Conservation (phyloP, 2,797 vertebrate genomes). For the Enteromius fasciolatus region DNA sequence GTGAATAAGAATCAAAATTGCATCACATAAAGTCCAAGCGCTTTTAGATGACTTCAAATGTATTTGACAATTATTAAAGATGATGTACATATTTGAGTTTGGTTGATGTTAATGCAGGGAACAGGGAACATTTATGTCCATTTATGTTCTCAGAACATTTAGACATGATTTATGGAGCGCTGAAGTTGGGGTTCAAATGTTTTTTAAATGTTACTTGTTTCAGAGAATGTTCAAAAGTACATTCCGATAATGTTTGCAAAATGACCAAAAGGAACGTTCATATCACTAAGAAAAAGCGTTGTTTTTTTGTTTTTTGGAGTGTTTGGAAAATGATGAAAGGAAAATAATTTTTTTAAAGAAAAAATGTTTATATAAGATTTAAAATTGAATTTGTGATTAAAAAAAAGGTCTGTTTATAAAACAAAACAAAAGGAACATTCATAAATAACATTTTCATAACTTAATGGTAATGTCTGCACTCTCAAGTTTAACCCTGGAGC, state of each 20-base stretch:
- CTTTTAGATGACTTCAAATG: constrained; percentile 2
- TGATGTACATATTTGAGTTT: background rate
- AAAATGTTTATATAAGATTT: background rate
- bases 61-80: background rate
- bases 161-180: background rate
- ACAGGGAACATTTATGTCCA: background rate
- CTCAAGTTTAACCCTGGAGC: no score
- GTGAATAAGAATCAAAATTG: background rate
- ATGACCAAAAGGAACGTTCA: background rate
- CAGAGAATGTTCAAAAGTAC: background rate
- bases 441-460: background rate
- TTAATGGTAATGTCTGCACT: background rate
- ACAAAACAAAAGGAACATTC: background rate
- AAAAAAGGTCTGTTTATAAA: background rate
- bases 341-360: no score
- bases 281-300: background rate
- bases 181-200: background rate
- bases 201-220: background rate
- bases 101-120: background rate
- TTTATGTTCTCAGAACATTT: background rate
- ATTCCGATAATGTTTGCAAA: background rate
- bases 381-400: background rate
- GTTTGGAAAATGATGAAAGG: background rate
- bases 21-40: background rate
- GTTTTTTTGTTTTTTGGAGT: background rate